Conservation (phyloP, 2,888 invertebrate species). For the Synanthedon vespiformis region DNA sequence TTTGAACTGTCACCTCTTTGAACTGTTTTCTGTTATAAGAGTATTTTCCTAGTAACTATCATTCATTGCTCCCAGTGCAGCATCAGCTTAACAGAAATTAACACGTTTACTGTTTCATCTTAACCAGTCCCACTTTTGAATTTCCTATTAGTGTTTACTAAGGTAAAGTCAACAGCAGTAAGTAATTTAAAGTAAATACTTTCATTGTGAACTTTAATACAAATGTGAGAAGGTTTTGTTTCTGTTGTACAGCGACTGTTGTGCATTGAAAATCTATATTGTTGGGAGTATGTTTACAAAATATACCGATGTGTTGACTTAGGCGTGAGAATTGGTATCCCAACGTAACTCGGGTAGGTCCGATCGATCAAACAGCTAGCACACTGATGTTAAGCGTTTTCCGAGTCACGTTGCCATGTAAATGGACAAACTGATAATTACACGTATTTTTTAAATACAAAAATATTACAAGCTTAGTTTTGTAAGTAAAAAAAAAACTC, state of each 20-base stretch:
- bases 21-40: too few relatives aligned
- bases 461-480: too few relatives aligned
- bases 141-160: constrained; percentile 67
- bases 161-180: constrained; percentile 60
- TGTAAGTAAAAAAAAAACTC: too few relatives aligned
- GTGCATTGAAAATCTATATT: constrained; percentile 31
- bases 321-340: constrained; percentile 65
- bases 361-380: constrained; percentile 44
- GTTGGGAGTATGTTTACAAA: constrained; percentile 52
- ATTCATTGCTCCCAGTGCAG: too few relatives aligned
- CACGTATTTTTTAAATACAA: too few relatives aligned
- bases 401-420: constrained; percentile 4
- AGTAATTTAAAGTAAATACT: constrained; percentile 28
- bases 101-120: constrained; percentile 65
- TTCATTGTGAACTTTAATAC: constrained; percentile 16
- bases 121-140: constrained; percentile 65
- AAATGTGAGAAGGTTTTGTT: constrained; percentile 12
- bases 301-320: constrained; percentile 57
- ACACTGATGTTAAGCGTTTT: constrained; percentile 46
- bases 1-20: too few relatives aligned
- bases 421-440: neutral
- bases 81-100: constrained; percentile 26
- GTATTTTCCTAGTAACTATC: too few relatives aligned
- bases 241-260: constrained; percentile 17
- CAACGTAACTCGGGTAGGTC: constrained; percentile 63